A percentile compares a stretch with the other conserved stretches of the same genome.
These are phyloP conservation scores for Denticeps clupeoides DNA, from an alignment of 2,797 vertebrate genomes.

Conservation along the genomic window DNA sequence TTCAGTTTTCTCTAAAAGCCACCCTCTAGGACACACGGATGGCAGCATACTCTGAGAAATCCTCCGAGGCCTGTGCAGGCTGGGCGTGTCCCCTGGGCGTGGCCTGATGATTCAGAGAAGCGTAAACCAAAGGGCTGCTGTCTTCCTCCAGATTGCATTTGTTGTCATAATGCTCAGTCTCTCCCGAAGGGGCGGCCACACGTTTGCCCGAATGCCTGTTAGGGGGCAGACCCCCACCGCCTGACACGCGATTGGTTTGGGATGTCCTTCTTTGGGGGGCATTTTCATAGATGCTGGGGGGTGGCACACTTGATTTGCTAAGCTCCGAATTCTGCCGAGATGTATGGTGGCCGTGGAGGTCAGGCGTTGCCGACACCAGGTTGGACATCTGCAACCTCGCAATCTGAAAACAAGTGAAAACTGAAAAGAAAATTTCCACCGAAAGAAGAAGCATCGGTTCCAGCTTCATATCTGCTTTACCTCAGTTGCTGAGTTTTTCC, in stretches of 20 bases:
- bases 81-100: neutral
- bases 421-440: neutral
- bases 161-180: neutral
- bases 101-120: conserved; percentile 37
- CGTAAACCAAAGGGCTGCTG: conserved; percentile 32
- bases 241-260: conserved; percentile 2
- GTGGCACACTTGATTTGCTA: too few species aligned
- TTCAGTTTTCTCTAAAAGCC: neutral
- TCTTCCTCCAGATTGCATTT: conserved; percentile 3
- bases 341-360: neutral
- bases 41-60: conserved; percentile 38
- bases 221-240: neutral
- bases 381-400: neutral
- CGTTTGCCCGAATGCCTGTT: neutral
- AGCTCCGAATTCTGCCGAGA: conserved; percentile 7
- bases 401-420: conserved; percentile 1
- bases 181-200: neutral
- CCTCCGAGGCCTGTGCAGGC: conserved; percentile 13
- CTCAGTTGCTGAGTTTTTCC: neutral
- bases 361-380: neutral
- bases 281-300: conserved; percentile 1
- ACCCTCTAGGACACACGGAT: conserved; percentile 14
- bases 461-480: neutral
- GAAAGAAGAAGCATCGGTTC: neutral
- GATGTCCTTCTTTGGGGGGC: conserved; percentile 10